These are phyloP conservation scores for Perodicticus potto DNA, from an alignment of 2,797 vertebrate genomes.

Conservation along the genomic window DNA sequence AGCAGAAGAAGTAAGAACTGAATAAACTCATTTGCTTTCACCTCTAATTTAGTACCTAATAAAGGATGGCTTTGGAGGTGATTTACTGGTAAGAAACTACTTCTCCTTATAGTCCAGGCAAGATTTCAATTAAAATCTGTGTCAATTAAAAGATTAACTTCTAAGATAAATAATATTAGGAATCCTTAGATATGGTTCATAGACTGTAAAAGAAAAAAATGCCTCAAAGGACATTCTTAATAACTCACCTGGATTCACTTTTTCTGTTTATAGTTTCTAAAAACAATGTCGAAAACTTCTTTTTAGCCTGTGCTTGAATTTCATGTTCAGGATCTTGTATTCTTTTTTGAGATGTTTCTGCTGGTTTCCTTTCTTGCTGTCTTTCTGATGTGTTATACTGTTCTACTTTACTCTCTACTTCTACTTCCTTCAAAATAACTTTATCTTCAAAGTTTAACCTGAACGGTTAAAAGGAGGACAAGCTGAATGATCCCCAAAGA, in stretches of 20 bases:
- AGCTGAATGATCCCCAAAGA: neutral
- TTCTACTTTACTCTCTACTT: neutral
- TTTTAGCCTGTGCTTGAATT: slow-evolving; percentile 59
- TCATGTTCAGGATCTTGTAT: slow-evolving; percentile 30
- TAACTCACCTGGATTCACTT: slow-evolving; percentile 81
- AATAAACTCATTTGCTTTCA: slow-evolving; percentile 25
- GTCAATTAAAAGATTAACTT: slow-evolving; percentile 38
- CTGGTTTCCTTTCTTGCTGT: slow-evolving; percentile 42
- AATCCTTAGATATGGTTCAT: neutral
- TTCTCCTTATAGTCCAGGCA: neutral
- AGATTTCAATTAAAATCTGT: slow-evolving; percentile 42
- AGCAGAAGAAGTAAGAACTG: neutral
- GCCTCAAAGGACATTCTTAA: slow-evolving; percentile 37
- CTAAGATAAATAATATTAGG: slow-evolving; percentile 54
- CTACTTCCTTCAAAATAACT: slow-evolving; percentile 47
- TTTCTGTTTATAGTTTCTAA: slow-evolving; percentile 78
- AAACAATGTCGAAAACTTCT: slow-evolving; percentile 70
- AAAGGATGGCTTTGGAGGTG: neutral
- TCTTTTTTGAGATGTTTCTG: slow-evolving; percentile 36
- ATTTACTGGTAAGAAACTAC: slow-evolving; percentile 1
- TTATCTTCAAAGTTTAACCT: slow-evolving; percentile 80
- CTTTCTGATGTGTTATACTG: slow-evolving; percentile 68
- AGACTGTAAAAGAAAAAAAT: slow-evolving; percentile 33
- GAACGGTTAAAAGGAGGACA: slow-evolving; percentile 65
- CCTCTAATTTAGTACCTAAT: neutral